phyloP scores from a whole-genome alignment of 2,888 invertebrate genomes.

The Myopa tessellatipennis region DNA sequence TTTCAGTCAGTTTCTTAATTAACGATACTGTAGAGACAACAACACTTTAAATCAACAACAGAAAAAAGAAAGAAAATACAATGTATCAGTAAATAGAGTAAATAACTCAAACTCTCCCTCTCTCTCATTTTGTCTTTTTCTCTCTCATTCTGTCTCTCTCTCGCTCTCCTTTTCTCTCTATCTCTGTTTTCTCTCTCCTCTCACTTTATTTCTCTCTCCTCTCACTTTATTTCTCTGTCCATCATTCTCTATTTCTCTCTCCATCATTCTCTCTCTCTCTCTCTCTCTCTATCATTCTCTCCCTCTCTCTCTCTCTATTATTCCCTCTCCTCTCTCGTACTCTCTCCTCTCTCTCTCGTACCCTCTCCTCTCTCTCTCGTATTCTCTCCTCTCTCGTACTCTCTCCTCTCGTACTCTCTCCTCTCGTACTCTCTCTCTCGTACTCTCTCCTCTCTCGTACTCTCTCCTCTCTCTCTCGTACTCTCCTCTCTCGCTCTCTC shows the following conservation, averaged over 20 bases:
- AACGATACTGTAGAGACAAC: too few species aligned
- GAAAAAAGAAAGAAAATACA: slow-evolving; percentile 1
- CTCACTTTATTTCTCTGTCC: too few species aligned
- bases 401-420: too few species aligned
- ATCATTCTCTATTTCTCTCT: too few species aligned
- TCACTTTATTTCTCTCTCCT: too few species aligned
- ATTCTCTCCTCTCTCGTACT: neutral
- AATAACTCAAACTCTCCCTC: too few species aligned
- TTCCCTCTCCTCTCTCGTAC: neutral
- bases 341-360: slow-evolving; percentile 10
- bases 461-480: slow-evolving; percentile 10
- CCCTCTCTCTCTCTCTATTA: neutral
- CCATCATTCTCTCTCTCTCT: too few species aligned
- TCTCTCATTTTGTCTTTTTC: too few species aligned
- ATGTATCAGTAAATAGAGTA: neutral
- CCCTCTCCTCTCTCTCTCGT: neutral
- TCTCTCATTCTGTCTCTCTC: too few species aligned
- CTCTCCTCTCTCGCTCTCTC: too few species aligned
- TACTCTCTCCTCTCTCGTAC: neutral
- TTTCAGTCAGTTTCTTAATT: neutral
- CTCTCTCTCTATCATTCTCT: neutral
- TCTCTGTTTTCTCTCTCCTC: neutral
- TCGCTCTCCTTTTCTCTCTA: too few species aligned
- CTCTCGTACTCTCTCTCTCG: too few species aligned
- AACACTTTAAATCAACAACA: neutral